Base-by-base conservation (phyloP, 1,140 invertebrate species). In the Heliconius congener region DNA sequence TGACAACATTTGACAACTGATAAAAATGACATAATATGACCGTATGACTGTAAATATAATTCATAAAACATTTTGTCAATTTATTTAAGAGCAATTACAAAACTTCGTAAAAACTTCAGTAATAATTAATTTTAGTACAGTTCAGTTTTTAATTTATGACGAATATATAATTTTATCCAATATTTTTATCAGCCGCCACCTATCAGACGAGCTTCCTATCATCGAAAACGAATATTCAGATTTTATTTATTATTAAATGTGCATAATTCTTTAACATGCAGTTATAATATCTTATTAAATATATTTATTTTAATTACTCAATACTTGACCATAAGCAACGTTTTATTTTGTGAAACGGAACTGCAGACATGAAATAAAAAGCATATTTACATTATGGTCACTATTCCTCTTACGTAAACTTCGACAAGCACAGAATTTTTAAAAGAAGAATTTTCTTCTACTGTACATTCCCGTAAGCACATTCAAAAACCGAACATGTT, bases 401-500 rank as follows among this genome's bases (percentile, higher is more conserved):
- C 71, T 76, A 82, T 81, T 84, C 83, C 84, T 90, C 86, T 91
- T 91, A 91, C 90, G 90, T 91, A 91, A 91, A 90, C 82, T 86
- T 70, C 71, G 71, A 76, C 79, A 80, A 84, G 84, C 73, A 82
- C 81, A 75, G 82, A 80, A 72, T 83, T 85, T 82, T 90, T 75
- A 81, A 84, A 86, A 85, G 82, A 87, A 84, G 83, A 86, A 83
- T 82, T 81, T 75, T 60, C 76, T 50, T 82, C 74, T 83, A 89
- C 86, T 89, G 78, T 88, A 85, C 87, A 88, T 86, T 92, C 85
- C 84, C 79, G 82, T 84, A 85, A 92, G 84, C 84, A 86, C 88
- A 76, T 86, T 84, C 82, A 71, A 75, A 84, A 83, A 84, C 85
- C 85, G 84, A 94, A 92, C 87, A 95, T 95, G 94, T 94, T 95